Percentiles rank a stretch among this genome's conserved stretches.
phyloP scores from a whole-genome alignment of 2,113 vertebrate genomes.

The Dasyurus viverrinus region DNA sequence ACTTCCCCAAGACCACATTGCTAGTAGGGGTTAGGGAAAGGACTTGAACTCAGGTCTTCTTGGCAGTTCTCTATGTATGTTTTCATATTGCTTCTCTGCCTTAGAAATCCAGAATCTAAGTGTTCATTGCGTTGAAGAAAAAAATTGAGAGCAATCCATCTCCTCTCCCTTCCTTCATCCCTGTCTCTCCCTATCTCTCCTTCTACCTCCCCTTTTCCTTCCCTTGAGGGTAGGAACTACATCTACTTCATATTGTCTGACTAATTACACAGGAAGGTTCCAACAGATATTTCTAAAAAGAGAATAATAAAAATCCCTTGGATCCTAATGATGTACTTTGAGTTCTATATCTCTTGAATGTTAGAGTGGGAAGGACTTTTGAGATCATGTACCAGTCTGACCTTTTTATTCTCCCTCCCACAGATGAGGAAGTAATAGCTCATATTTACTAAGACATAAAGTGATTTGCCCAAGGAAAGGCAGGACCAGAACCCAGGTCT shows the following conservation, averaged over 20 bases:
- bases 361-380: background rate
- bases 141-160: background rate
- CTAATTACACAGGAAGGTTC: background rate
- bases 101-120: background rate
- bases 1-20: background rate
- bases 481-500: background rate
- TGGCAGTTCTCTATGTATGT: background rate
- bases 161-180: too few relatives aligned
- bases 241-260: background rate
- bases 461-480: background rate
- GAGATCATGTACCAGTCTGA: background rate
- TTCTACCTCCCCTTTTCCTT: too few relatives aligned
- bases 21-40: background rate
- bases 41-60: background rate
- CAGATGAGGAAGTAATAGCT: background rate
- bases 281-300: background rate
- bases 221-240: too few relatives aligned
- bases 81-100: background rate
- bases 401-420: background rate
- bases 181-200: too few relatives aligned
- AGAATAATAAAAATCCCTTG: background rate
- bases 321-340: background rate
- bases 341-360: background rate
- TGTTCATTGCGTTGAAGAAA: background rate
- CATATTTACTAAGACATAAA: background rate